Base-by-base conservation (phyloP, 2,797 vertebrate genomes). In the Apogon talboti region DNA sequence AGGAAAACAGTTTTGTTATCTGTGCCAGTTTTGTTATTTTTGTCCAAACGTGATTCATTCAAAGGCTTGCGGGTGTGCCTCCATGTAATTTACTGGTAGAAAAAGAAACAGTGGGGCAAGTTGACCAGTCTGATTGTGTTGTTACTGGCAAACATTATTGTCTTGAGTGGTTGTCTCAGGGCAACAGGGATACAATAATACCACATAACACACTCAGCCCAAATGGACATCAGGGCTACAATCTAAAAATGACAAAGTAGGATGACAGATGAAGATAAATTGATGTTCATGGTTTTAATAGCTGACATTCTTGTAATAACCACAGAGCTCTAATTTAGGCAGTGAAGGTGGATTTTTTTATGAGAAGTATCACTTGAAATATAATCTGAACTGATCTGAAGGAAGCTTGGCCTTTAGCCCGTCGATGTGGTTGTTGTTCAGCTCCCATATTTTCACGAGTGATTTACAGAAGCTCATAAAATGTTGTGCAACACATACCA, bases 71-170 rank as follows among this genome's bases (percentile, higher is more conserved):
- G 85, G 90, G 76, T 55, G 78, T 48, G 7, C 37, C 50, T 61
- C 77, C 59, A 45, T 87, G 81, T 83, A 86, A 90, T 91, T 90
- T 87, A 71, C 77, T 82, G 79, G 76, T 66, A 65, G 78, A 71
- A 85, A 85, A 74, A 69, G 77, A 84, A 71, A 69, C 72, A 71
- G 69, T 65, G 49, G 76, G 61, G 57, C 66, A 56, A 74, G 71
- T 69, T 60, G 40, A 59, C 78, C 59, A 76, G 78, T 81, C 62
- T 12, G 51, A 82, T 65, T 69, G 62, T 87, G 88, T 87, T 92
- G 79, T 84, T 83, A 28, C 75, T 91, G 89, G 86, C 84, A 82
- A 74, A 83, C 64, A 58, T 40, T 52, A 65, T 66, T 62, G 86
- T 81, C 79, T 41, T 63, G 60, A 81, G 77, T 47, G 74, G 74